Base-by-base conservation (phyloP, 1,140 invertebrate genomes). In the Ceratina australensis region DNA sequence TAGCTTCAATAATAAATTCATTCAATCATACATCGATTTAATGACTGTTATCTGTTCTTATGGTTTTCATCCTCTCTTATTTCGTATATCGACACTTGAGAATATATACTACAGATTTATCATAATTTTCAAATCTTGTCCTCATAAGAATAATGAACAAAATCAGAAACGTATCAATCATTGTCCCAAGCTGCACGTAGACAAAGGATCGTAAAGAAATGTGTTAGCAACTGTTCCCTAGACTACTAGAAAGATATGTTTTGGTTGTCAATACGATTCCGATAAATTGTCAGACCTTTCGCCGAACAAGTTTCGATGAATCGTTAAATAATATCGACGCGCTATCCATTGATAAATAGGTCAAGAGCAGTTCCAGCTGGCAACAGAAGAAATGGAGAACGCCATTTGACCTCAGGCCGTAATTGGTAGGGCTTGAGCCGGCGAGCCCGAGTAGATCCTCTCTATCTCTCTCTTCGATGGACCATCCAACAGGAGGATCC, bases 291-390 rank as follows among this genome's bases (percentile, higher is more conserved):
- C 52, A 15, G 52, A 5, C 0, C 3, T 54, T 18, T n/a, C 52
- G 24, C 28, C 59, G 47, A 28, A 33, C 26, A 7, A 22, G 24
- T 12, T 24, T 16, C 69, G 16, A 12, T 26, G 42, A 33, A 78
- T 56, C 64, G 56, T 79, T 61, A 61, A 67, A 64, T 42, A 10
- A 42, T 42, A 42, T 82, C 57, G 52, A 54, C 52, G 49, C 47
- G 49, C 24, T 60, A 20, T 76, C 61, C 66, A 47, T 18, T 76
- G 66, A 15, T n/a, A 63, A 83, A 72, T 88, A 96, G 96, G 96
- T 94, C 96, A 96, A 92, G 96, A 97, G 92, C 94, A 96, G 89
- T 97, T 96, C 90, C 95, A 96, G 92, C 90, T 95, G 90, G 94
- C 95, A 71, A 95, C 95, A 42, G 95, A 96, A 87, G 95, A 96